Evolutionary conservation across 2,888 invertebrate species (phyloP).

Genomic region (Andrena praecox): DNA sequence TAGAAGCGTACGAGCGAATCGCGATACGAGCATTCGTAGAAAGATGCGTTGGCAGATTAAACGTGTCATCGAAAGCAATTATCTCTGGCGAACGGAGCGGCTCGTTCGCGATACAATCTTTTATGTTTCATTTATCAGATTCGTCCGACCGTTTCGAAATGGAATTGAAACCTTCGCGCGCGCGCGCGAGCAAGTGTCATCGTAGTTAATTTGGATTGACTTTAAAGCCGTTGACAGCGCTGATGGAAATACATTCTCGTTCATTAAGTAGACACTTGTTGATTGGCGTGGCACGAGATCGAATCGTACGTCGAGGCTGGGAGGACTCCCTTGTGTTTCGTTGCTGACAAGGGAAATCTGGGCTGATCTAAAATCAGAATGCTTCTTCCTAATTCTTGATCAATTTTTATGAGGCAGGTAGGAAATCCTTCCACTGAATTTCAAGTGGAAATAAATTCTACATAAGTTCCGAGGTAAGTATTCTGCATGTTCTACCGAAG

Average conservation of each 20-base stretch:
- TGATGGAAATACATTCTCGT: slow-evolving; percentile 59
- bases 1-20: background rate
- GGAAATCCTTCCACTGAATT: no score
- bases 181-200: slow-evolving; percentile 13
- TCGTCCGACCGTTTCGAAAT: background rate
- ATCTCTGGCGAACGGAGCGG: background rate
- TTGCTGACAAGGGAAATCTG: background rate
- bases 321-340: slow-evolving; percentile 21
- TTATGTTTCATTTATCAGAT: slow-evolving; percentile 12
- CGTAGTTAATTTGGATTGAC: slow-evolving; percentile 55
- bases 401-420: background rate
- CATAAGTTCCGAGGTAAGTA: no score
- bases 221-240: slow-evolving; percentile 61
- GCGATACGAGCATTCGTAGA: background rate
- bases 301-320: slow-evolving; percentile 31
- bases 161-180: slow-evolving; percentile 27
- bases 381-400: background rate
- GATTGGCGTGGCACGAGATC: slow-evolving; percentile 60
- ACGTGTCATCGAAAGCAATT: slow-evolving; percentile 28
- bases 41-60: slow-evolving; percentile 25
- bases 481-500: no score
- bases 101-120: slow-evolving; percentile 11
- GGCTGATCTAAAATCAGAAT: background rate
- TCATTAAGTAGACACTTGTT: slow-evolving; percentile 74
- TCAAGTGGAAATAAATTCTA: no score